Percentiles rank a stretch among this genome's conserved stretches.
Evolutionary conservation across 2,797 vertebrate species (phyloP).

Genomic region (Rhinatrema bivittatum): DNA sequence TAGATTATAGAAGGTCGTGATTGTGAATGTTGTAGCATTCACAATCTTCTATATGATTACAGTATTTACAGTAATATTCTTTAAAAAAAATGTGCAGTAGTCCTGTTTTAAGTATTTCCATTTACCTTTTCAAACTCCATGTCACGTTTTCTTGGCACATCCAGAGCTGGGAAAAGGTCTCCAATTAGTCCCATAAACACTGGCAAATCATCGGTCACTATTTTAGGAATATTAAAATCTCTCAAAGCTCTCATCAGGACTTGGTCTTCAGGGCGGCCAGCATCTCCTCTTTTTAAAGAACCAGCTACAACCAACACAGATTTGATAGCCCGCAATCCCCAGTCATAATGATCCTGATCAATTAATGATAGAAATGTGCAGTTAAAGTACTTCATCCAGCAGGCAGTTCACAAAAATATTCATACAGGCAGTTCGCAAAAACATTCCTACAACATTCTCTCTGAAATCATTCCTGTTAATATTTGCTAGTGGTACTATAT

Average conservation of each 20-base stretch:
- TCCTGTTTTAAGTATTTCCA: too few species aligned
- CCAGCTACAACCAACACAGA: slow-evolving; percentile 60
- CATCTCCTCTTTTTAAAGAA: slow-evolving; percentile 58
- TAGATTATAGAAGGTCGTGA: too few species aligned
- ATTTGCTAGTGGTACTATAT: not conserved
- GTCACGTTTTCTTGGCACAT: slow-evolving; percentile 54
- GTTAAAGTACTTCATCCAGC: accelerated
- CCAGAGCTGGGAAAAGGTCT: slow-evolving; percentile 58
- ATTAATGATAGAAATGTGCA: accelerated
- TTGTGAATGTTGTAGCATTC: too few species aligned
- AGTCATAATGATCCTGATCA: slow-evolving; percentile 57
- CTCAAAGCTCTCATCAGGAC: slow-evolving; percentile 60
- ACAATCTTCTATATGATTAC: too few species aligned
- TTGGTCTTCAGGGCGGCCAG: slow-evolving; percentile 47
- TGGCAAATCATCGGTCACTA: slow-evolving; percentile 54
- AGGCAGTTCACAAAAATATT: not conserved
- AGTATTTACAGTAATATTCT: too few species aligned
- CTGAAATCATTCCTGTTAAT: not conserved
- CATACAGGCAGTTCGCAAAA: not conserved
- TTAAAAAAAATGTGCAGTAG: too few species aligned
- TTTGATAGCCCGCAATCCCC: slow-evolving; percentile 62
- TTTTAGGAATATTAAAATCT: slow-evolving; percentile 65
- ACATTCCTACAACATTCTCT: too few species aligned
- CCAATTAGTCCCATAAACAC: slow-evolving; percentile 64
- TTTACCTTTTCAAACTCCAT: slow-evolving; percentile 55